These are phyloP conservation scores for Corydoras maculifer DNA, from an alignment of 2,113 vertebrate species.

Conservation along the genomic window DNA sequence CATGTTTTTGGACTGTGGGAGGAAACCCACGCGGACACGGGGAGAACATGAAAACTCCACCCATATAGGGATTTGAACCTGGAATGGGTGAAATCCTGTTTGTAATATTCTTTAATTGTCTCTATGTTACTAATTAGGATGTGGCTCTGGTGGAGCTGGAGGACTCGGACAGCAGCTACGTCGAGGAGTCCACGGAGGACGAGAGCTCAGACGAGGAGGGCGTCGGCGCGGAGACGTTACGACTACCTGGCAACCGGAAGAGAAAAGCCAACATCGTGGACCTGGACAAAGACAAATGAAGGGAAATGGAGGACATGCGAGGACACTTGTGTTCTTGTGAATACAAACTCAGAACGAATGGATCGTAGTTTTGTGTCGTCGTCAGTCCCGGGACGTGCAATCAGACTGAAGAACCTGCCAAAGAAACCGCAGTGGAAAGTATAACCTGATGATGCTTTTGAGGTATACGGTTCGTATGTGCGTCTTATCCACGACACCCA, in stretches of 20 bases:
- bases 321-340: not conserved
- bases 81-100: too few species aligned
- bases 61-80: too few species aligned
- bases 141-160: constrained; percentile 81
- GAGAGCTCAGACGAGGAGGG: constrained; percentile 55
- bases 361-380: too few species aligned
- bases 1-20: too few species aligned
- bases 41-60: too few species aligned
- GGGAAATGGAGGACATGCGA: not conserved
- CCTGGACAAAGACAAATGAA: constrained; percentile 51
- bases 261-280: constrained; percentile 75
- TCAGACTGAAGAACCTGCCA: too few species aligned
- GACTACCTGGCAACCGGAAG: constrained; percentile 65
- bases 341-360: not conserved
- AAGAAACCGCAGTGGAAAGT: too few species aligned
- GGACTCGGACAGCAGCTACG: constrained; percentile 58
- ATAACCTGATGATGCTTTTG: too few species aligned
- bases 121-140: constrained; percentile 62
- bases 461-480: too few species aligned
- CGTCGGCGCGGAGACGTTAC: constrained; percentile 73
- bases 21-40: too few species aligned
- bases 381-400: not conserved
- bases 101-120: not conserved
- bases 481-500: too few species aligned
- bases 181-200: constrained; percentile 52